These are phyloP conservation scores for Pycnonotus jocosus DNA, from an alignment of 2,113 vertebrate genomes.

Conservation along the genomic window DNA sequence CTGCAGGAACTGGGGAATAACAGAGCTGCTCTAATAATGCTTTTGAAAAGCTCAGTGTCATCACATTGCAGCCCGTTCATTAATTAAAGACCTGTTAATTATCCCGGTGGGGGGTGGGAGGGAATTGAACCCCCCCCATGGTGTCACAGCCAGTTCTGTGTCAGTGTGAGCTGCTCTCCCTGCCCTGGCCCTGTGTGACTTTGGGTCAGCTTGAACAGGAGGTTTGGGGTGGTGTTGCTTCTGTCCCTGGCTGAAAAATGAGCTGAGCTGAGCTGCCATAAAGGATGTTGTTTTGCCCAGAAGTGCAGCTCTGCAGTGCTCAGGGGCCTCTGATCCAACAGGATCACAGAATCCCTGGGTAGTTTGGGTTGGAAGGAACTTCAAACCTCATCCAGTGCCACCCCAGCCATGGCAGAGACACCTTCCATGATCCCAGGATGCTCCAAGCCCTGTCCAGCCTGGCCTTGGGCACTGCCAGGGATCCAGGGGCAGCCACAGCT, in stretches of 20 bases:
- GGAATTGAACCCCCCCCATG: accelerated
- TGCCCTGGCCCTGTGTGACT: too few relatives aligned
- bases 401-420: background rate
- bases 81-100: background rate
- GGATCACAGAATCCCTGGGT: background rate
- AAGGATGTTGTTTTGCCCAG: background rate
- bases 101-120: background rate
- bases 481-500: background rate
- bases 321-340: background rate
- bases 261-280: background rate
- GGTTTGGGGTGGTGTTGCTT: accelerated
- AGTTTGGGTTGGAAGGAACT: background rate
- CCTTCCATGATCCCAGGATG: background rate
- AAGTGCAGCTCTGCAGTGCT: background rate
- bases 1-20: accelerated
- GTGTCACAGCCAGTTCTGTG: background rate
- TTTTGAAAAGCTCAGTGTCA: background rate
- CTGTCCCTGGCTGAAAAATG: background rate
- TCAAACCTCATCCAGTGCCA: background rate
- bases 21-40: background rate
- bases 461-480: background rate
- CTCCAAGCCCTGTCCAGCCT: background rate
- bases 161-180: background rate
- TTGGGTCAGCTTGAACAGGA: too few relatives aligned
- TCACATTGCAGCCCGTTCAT: accelerated